phyloP scores from a whole-genome alignment of 2,888 invertebrate species.

The Mactromeris polynyma region DNA sequence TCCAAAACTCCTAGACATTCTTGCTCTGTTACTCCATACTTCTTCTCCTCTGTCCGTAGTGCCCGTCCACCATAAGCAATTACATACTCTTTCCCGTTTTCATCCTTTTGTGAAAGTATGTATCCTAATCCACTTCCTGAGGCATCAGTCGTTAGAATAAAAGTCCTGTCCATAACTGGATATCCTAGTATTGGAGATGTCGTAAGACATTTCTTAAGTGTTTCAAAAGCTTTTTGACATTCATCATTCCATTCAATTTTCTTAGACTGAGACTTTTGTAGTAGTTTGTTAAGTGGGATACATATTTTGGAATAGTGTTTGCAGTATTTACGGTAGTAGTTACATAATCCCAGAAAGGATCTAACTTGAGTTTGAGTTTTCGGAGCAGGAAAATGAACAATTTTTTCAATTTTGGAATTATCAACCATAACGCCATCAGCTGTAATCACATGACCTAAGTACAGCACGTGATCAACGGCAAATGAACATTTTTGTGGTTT shows the following conservation, averaged over 20 bases:
- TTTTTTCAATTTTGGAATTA: constrained; percentile 49
- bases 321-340: constrained; percentile 10
- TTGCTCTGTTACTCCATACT: constrained; percentile 41
- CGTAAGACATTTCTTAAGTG: no score
- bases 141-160: no score
- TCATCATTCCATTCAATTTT: constrained; percentile 10
- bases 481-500: constrained; percentile 66
- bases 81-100: constrained; percentile 16
- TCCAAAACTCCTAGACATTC: constrained; percentile 53
- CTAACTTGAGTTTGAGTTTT: constrained; percentile 23
- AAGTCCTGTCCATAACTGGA: no score
- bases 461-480: constrained; percentile 49
- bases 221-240: constrained; percentile 21
- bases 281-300: neutral
- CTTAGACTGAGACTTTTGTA: constrained; percentile 7
- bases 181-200: no score
- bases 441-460: constrained; percentile 63
- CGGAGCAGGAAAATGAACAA: neutral
- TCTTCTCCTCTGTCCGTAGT: constrained; percentile 29
- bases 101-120: constrained; percentile 4
- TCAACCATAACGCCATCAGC: constrained; percentile 64
- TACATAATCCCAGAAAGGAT: neutral
- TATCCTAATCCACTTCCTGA: no score
- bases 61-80: constrained; percentile 44
- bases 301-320: constrained; percentile 18